A percentile compares a stretch with the other conserved stretches of the same genome.
Conservation (phyloP, 2,797 vertebrate genomes). For the Sylvilagus floridanus region DNA sequence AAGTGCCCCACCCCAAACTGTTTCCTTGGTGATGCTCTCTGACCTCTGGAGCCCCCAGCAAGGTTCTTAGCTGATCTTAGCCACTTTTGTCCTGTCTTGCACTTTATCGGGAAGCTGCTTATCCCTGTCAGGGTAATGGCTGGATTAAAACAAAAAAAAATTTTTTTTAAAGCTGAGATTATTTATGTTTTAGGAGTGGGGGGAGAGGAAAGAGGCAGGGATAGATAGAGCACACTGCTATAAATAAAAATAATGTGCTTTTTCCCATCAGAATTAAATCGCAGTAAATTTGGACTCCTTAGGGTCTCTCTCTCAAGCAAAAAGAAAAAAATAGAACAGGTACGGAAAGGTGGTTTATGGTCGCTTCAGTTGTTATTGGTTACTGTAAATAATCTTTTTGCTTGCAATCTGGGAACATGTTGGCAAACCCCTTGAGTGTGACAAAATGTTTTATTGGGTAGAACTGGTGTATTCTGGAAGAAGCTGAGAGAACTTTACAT, state of each 20-base stretch:
- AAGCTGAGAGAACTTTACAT: conserved; percentile 41
- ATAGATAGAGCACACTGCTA: conserved; percentile 13
- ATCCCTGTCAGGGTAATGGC: not conserved
- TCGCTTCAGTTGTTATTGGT: conserved; percentile 60
- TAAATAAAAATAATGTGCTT: conserved; percentile 77
- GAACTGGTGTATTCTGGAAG: conserved; percentile 63
- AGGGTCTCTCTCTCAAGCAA: conserved; percentile 62
- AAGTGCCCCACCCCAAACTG: no score
- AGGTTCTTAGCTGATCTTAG: not conserved
- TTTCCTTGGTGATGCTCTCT: not conserved
- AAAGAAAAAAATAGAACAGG: conserved; percentile 27
- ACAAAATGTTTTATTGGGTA: conserved; percentile 72
- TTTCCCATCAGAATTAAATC: conserved; percentile 77
- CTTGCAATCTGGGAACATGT: conserved; percentile 62
- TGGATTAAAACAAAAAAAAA: not conserved
- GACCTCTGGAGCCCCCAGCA: not conserved
- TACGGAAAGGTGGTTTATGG: conserved; percentile 55
- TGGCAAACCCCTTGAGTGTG: conserved; percentile 58
- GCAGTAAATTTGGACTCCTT: conserved; percentile 77
- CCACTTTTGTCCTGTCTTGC: not conserved
- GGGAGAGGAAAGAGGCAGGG: not conserved
- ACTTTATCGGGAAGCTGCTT: conserved; percentile 26
- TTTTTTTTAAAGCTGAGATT: not conserved
- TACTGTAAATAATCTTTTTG: conserved; percentile 76
- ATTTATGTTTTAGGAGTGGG: conserved; percentile 59